Conservation (phyloP, 2,113 vertebrate genomes). For the Andinoacara biseriatus region DNA sequence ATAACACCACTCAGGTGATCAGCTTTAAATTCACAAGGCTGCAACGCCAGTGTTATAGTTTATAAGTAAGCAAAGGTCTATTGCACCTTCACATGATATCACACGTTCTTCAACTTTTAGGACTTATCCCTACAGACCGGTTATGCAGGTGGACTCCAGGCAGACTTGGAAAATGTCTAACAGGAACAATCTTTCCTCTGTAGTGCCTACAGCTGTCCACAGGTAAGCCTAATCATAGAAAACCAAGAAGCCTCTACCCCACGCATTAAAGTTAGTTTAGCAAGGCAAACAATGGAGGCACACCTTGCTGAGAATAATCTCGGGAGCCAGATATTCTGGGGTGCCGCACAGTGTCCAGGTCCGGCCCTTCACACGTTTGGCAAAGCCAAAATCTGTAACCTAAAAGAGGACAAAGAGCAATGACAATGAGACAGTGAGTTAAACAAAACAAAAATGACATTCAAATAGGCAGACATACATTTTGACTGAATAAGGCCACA, state of each 20-base stretch:
- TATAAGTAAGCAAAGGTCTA: background rate
- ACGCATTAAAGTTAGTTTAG: background rate
- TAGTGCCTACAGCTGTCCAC: background rate
- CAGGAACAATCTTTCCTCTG: background rate
- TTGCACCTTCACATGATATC: background rate
- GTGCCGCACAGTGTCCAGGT: slow-evolving; percentile 95
- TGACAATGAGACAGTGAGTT: background rate
- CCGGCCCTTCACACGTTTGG: slow-evolving; percentile 92
- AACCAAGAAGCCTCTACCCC: background rate
- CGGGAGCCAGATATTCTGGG: slow-evolving; percentile 92
- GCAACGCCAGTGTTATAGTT: background rate
- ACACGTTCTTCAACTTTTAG: background rate
- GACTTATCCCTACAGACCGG: background rate
- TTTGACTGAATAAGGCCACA: background rate
- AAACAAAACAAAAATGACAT: background rate
- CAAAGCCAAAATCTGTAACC: slow-evolving; percentile 96
- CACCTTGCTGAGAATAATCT: slow-evolving; percentile 94
- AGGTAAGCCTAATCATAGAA: background rate
- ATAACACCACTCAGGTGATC: background rate
- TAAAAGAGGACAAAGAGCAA: slow-evolving; percentile 42
- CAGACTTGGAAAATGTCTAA: background rate
- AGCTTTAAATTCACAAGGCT: background rate
- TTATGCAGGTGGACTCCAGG: background rate
- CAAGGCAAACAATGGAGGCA: background rate
- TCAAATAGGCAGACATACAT: background rate